Evolutionary conservation across 2,113 vertebrate genomes (phyloP), one percentile per base, ranked within the genome.

Genomic region (Indicator indicator): DNA sequence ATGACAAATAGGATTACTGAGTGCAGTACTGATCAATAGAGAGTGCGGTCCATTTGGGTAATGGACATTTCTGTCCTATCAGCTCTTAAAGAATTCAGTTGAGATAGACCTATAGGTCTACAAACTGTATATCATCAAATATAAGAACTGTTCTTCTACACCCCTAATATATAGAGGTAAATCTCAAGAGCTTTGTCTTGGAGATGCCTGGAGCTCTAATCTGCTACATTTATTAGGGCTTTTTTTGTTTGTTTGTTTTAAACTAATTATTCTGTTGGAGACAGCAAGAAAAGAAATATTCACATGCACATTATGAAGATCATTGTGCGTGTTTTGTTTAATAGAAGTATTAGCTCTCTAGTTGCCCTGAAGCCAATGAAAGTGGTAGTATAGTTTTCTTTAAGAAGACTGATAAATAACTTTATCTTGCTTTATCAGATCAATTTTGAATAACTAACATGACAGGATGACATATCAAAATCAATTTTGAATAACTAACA

Each of bases 31-130:
- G 98, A 99, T 99, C 98, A 98, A 99, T 99, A 98, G 97, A 97
- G 96, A 98, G 98, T 98, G 97, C 97, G 98, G 98, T 98, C 98
- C 98, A 99, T 99, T 99, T 99, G 97, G 98, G 97, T 99, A 99
- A 99, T 99, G 98, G 98, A 98, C 97, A 98, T 98, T 93, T 96
- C 92, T 98, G 98, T 98, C 98, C 98, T 98, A 98, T 96, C 96
- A 97, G 94, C 95, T 97, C 92, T 96, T 98, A 96, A 97, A 97
- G 97, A 98, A 98, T 98, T 98, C 98, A 98, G 96, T 96, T 97
- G 96, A 98, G 96, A 97, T 97, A 97, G 97, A 97, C 98, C 98
- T 92, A 95, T 96, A 97, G 98, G 92, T 98, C 98, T 98, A 98
- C 97, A 98, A 92, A 95, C 90, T 26, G 40, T 94, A 93, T 93